Evolutionary conservation across 2,797 vertebrate species (phyloP), one percentile per base, ranked within the genome.

Genomic region (Nasua narica): DNA sequence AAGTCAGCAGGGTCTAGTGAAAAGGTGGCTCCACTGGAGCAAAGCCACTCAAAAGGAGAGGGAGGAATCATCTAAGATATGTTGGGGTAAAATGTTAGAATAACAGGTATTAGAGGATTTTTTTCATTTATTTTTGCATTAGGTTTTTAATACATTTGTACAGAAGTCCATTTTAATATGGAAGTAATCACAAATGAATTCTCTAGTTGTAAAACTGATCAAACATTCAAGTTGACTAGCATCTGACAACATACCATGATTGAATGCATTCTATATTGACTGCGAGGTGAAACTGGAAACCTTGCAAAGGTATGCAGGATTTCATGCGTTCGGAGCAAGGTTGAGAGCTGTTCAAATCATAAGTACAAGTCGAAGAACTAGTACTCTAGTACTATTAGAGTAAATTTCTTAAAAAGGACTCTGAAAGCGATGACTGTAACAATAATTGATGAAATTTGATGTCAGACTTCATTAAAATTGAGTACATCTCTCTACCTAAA

Each of bases 381-480:
- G 54, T 83, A 40, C 40, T 46, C 27, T 74, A 29, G 72, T 29
- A 46, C 43, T 74, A 48, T 40, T 83, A 56, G 67, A 72, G 9
- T 65, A 83, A 12, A n/a, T 83, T 60, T 16, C 69, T 67, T 93
- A 67, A 78, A 72, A 81, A 90, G 29, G 77, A 92, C 46, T 87
- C 40, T 58, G 56, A 87, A 87, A 69, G n/a, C 50, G 81, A 0
- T 79, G 27, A 58, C 50, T 23, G 0, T 81, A 67, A 91, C 92
- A 88, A 29, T 88, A 50, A 93, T 56, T 37, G 43, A 60, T 74
- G 83, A 65, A 40, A 40, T 91, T 88, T 87, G 37, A 62, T 56
- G 81, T 94, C 27, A 87, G 16, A 79, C n/a, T 69, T 94, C 27
- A 58, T 90, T 90, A 94, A 92, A 70, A 65, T 48, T 48, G 81